A percentile compares a stretch with the other conserved stretches of the same genome.
Evolutionary conservation across 2,888 invertebrate genomes (phyloP).

Genomic region (Ectropis crepuscularia): DNA sequence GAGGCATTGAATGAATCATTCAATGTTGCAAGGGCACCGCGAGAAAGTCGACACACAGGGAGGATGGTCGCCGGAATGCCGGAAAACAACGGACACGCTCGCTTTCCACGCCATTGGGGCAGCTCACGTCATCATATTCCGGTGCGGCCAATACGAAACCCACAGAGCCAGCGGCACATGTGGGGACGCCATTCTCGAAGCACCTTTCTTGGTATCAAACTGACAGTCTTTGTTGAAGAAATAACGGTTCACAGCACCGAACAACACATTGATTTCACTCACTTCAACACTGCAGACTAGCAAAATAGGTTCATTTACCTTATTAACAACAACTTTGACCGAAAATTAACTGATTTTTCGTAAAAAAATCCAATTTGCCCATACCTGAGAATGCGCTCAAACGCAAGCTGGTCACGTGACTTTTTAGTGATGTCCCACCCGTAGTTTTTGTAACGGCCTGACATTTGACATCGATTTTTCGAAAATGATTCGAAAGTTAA

Average conservation of each 20-base stretch:
- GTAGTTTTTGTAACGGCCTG: constrained; percentile 42
- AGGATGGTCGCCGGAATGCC: constrained; percentile 55
- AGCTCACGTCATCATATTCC: constrained; percentile 75
- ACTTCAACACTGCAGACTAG: constrained; percentile 65
- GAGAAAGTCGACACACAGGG: constrained; percentile 42
- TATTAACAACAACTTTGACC: constrained; percentile 64
- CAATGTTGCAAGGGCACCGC: constrained; percentile 62
- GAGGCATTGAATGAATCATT: constrained; percentile 81
- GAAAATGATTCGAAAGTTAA: background rate
- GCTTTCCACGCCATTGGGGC: constrained; percentile 61
- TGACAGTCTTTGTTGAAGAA: constrained; percentile 84
- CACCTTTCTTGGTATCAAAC: constrained; percentile 87
- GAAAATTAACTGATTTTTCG: constrained; percentile 72
- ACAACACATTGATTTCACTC: constrained; percentile 64
- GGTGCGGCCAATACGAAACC: constrained; percentile 71
- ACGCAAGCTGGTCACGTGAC: constrained; percentile 89
- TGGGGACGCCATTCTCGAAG: constrained; percentile 91
- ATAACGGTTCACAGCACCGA: constrained; percentile 72
- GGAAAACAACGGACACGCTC: constrained; percentile 53
- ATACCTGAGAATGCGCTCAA: constrained; percentile 90
- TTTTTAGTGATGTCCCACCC: constrained; percentile 69
- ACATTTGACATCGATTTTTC: constrained; percentile 1
- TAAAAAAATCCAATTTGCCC: constrained; percentile 78
- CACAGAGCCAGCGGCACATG: constrained; percentile 85
- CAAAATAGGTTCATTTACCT: constrained; percentile 68